Base-by-base conservation (phyloP, 2,113 vertebrate genomes). In the Pontoporia blainvillei region DNA sequence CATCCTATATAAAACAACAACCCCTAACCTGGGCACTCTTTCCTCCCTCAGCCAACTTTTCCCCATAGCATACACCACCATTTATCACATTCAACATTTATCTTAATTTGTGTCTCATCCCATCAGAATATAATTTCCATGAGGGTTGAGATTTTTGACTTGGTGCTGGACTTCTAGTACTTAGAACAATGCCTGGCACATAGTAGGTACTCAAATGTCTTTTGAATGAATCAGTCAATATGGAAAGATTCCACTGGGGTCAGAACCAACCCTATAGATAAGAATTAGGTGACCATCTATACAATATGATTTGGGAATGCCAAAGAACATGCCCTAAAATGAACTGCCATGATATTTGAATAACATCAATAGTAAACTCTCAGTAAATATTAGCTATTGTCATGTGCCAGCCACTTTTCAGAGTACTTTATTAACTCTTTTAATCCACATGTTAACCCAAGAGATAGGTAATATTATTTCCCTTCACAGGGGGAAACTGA, bases 351-450 rank as follows among this genome's bases (percentile, higher is more conserved):
- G 86, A 72, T 66, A 84, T n/a, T 20, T 83, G 18, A 75, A 29
- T 15, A 90, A 36, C n/a, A 79, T 49, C 73, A 86, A 66, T 4
- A 89, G 59, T 86, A 93, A 94, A 90, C 52, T 46, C 20, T 76
- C 18, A 75, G 67, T 71, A 41, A 83, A n/a, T 76, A 27, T 83
- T 96, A 78, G 39, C 36, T 72, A 44, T 64, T 57, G 54, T 67
- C 52, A 90, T 4, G 25, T 59, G 41, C 25, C 18, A 86, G 34
- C 73, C 34, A 76, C 91, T 92, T 92, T 95, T 78, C 85, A 86
- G 62, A 90, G 52, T 90, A 94, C 62, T 82, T 95, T 90, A 39
- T 52, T 49, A 94, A 87, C 44, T 88, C 39, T 91, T 46, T 95
- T 85, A 93, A 87, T 83, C 41, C 41, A 73, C 41, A 44, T 23